Evolutionary conservation across 2,797 vertebrate genomes (phyloP).

Genomic region (Lepus townsendii): DNA sequence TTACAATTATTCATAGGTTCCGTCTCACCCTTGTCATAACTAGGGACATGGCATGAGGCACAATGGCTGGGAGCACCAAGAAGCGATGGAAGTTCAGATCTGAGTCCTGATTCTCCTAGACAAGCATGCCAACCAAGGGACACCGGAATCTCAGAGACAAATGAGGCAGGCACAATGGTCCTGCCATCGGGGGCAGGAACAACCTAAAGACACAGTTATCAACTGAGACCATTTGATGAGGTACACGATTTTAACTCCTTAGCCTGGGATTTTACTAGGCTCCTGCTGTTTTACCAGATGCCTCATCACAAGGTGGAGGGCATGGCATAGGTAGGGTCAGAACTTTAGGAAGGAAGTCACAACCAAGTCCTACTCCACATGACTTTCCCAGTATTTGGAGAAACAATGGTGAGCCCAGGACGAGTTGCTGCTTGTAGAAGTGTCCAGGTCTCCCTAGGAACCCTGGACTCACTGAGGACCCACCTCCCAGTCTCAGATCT

Average conservation of each 20-base stretch:
- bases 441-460: neutral
- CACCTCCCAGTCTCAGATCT: neutral
- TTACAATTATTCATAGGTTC: neutral
- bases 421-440: neutral
- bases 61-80: fast-evolving
- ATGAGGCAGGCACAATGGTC: neutral
- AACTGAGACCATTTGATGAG: neutral
- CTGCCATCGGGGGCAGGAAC: neutral
- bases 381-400: neutral
- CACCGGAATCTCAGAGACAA: neutral
- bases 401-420: neutral
- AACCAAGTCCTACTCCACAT: neutral
- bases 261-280: neutral
- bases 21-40: neutral
- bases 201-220: neutral
- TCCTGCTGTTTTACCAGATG: neutral
- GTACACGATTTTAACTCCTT: neutral
- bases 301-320: neutral
- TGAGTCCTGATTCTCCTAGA: neutral
- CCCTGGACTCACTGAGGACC: neutral
- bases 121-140: neutral
- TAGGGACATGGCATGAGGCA: neutral
- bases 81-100: neutral
- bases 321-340: neutral
- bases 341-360: neutral